Evolutionary conservation across 2,888 invertebrate species (phyloP).

Genomic region (Noctua fimbriata): DNA sequence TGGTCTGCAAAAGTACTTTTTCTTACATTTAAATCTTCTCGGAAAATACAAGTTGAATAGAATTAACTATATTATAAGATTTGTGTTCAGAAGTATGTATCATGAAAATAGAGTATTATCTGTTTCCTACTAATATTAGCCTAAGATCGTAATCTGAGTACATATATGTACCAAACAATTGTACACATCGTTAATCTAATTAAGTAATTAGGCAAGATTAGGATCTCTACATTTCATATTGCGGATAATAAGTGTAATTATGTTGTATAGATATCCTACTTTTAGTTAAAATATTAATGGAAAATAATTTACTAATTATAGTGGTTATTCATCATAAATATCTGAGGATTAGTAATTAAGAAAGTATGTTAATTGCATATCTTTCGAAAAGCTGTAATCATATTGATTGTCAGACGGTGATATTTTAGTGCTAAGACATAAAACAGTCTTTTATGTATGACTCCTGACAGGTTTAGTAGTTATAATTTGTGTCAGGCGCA

Average conservation of each 20-base stretch:
- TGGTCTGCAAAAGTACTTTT: conserved; percentile 35
- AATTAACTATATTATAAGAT: conserved; percentile 5
- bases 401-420: neutral
- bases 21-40: conserved; percentile 40
- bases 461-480: conserved; percentile 19
- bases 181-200: conserved; percentile 46
- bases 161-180: conserved; percentile 33
- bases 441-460: conserved; percentile 24
- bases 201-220: conserved; percentile 36
- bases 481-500: conserved; percentile 24
- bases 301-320: conserved; percentile 23
- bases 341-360: conserved; percentile 4
- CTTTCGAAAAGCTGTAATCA: conserved; percentile 2
- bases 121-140: conserved; percentile 3
- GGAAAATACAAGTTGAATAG: conserved; percentile 9
- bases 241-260: neutral
- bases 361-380: conserved; percentile 13
- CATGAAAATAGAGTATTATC: neutral
- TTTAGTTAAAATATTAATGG: conserved; percentile 5
- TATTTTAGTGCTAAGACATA: conserved; percentile 6
- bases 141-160: conserved; percentile 44
- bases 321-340: neutral
- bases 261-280: conserved; percentile 17
- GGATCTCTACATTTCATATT: conserved; percentile 28
- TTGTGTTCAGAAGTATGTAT: neutral